Base-by-base conservation (phyloP, 2,797 vertebrate species). In the Esox lucius region DNA sequence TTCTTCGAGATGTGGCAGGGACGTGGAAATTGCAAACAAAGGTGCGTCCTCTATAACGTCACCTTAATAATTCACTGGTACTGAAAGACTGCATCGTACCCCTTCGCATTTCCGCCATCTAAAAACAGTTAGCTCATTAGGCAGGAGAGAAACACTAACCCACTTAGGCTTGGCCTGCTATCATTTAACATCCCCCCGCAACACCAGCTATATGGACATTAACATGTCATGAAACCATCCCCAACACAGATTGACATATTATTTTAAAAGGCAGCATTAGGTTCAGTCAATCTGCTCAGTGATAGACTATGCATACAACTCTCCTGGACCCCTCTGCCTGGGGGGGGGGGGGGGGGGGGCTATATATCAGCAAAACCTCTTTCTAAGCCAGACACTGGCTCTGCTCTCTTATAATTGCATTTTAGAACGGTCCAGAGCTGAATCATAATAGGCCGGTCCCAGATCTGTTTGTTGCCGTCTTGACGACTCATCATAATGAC, bases 61-160 rank as follows among this genome's bases (percentile, higher is more conserved):
- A n/a, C n/a, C n/a, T n/a, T n/a, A n/a, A n/a, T n/a, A n/a, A n/a
- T n/a, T n/a, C 7, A 72, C 46, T 31, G 12, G 42, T 13, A 13
- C 12, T 46, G 7, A 46, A 46, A 7, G 42, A 39, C 35, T 39
- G 35, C 35, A 39, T 39, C 7, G 22, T 72, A 61, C 71, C 68
- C 62, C 56, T 48, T 48, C 4, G 31, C 12, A 13, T 46, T 46
- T 46, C 42, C 42, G 69, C 62, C 73, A 70, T 59, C 51, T 56
- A 15, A 75, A 79, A 77, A 79, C 53, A 26, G 11, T 73, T 73
- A 72, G 61, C 51, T 74, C 64, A 71, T 53, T 68, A 39, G 33
- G 35, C 69, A 61, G 35, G 33, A 56, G 73, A 69, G 65, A 65
- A 69, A 65, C 26, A 62, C 56, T 67, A 81, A 67, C 22, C 62